Base-by-base conservation (phyloP, 2,888 invertebrate genomes). In the Papilio gigon region DNA sequence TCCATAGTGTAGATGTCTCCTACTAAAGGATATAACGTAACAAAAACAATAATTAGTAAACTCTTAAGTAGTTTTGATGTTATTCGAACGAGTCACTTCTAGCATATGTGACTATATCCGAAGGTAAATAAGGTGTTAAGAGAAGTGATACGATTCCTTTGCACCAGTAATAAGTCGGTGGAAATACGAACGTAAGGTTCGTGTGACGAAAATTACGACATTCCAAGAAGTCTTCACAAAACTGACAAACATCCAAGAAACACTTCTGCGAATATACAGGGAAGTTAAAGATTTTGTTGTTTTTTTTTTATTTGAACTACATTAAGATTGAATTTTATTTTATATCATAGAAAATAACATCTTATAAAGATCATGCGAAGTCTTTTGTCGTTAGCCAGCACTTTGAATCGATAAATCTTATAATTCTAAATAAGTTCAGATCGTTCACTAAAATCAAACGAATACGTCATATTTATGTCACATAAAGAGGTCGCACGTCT, bases 181-280 rank as follows among this genome's bases (percentile, higher is more conserved):
- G 61, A 35, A 65, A 62, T 65, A 42, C 40, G 44, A 60, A 11
- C n/a, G 65, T 56, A 69, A 70, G 27, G 44, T 65, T 40, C 61
- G 69, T 65, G 69, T 44, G 61, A 56, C 61, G 33, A 56, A 69
- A 65, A 69, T 69, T 69, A 69, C 42, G 56, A 37, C 37, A 22
- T 56, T 68, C 64, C 25, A 59, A 40, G 53, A 53, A 61, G 30
- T 40, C 47, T n/a, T 20, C 47, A 37, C 42, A 27, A 44, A 17
- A 14, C 9, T 27, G 35, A n/a, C 8, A 22, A 25, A 60, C 14
- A 27, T 42, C 11, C 27, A 27, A 27, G 22, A 25, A 25, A 44
- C n/a, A 8, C 27, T 42, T 27, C 53, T 27, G 53, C 14, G 27
- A 6, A 25, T 8, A 5, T 2, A 27, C 8, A 25, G 27, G 14